Percentiles rank a stretch among this genome's conserved stretches.
phyloP scores from a whole-genome alignment of 1,140 invertebrate species.

The Charaxes varanes region DNA sequence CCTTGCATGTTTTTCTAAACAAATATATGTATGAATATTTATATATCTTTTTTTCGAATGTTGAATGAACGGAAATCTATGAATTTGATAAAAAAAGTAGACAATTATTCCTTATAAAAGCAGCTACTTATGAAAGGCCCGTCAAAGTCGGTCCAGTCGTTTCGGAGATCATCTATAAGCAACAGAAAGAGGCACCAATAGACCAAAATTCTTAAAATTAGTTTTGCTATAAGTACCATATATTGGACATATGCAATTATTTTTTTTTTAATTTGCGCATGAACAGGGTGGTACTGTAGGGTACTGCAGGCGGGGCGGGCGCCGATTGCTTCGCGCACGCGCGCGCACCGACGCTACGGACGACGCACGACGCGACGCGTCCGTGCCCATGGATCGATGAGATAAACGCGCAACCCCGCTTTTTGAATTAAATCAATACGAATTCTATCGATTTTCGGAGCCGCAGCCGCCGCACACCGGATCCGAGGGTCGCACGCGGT shows the following conservation, averaged over 20 bases:
- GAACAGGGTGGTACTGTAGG: slow-evolving; percentile 50
- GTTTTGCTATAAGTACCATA: too few species aligned
- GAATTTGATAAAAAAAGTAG: too few species aligned
- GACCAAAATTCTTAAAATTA: too few species aligned
- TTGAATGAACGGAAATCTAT: too few species aligned
- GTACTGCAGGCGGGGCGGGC: slow-evolving; percentile 39
- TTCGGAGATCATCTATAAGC: too few species aligned
- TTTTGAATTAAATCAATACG: slow-evolving; percentile 65
- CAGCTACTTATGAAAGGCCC: too few species aligned
- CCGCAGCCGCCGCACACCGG: slow-evolving; percentile 68
- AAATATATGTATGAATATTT: too few species aligned
- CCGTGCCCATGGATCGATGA: slow-evolving; percentile 55
- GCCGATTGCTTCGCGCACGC: slow-evolving; percentile 39
- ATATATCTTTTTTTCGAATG: too few species aligned
- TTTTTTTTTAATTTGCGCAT: slow-evolving; percentile 52
- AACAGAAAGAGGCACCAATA: too few species aligned
- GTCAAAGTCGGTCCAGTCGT: too few species aligned
- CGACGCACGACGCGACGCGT: slow-evolving; percentile 25
- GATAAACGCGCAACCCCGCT: slow-evolving; percentile 72
- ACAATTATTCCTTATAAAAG: too few species aligned
- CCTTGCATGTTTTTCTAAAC: too few species aligned
- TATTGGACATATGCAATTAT: not conserved
- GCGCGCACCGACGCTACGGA: slow-evolving; percentile 47
- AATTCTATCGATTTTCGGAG: slow-evolving; percentile 63
- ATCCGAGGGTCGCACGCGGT: slow-evolving; percentile 67